Conservation (phyloP, 2,888 invertebrate species). For the Drosophila austrosaltans region DNA sequence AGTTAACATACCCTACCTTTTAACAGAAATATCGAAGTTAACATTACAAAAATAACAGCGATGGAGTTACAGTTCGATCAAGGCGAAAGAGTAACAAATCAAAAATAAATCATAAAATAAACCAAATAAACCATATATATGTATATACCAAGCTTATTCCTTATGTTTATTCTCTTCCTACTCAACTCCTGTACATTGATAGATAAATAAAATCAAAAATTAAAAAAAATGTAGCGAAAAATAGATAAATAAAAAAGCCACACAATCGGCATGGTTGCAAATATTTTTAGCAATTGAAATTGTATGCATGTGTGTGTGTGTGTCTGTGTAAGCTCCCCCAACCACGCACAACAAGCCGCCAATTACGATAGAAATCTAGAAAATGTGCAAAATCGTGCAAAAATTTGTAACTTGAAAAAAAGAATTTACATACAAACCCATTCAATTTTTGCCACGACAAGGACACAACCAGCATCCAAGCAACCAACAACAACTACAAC, state of each 20-base stretch:
- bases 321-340: neutral
- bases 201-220: neutral
- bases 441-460: slow-evolving; percentile 41
- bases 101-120: no score
- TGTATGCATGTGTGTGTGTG: neutral
- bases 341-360: slow-evolving; percentile 68
- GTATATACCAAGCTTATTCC: no score
- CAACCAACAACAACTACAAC: slow-evolving; percentile 26
- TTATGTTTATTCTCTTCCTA: no score
- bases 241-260: neutral
- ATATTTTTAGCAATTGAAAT: slow-evolving; percentile 9
- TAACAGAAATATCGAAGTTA: no score
- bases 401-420: slow-evolving; percentile 69
- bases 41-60: no score
- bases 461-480: slow-evolving; percentile 21
- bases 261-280: neutral
- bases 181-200: no score
- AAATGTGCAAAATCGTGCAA: slow-evolving; percentile 76
- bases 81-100: no score
- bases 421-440: slow-evolving; percentile 73
- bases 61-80: no score
- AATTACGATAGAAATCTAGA: slow-evolving; percentile 75
- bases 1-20: no score
- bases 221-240: neutral
- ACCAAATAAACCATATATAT: no score